These are phyloP conservation scores for Oxygymnocypris stewartii DNA, from an alignment of 2,113 vertebrate species.

Conservation along the genomic window DNA sequence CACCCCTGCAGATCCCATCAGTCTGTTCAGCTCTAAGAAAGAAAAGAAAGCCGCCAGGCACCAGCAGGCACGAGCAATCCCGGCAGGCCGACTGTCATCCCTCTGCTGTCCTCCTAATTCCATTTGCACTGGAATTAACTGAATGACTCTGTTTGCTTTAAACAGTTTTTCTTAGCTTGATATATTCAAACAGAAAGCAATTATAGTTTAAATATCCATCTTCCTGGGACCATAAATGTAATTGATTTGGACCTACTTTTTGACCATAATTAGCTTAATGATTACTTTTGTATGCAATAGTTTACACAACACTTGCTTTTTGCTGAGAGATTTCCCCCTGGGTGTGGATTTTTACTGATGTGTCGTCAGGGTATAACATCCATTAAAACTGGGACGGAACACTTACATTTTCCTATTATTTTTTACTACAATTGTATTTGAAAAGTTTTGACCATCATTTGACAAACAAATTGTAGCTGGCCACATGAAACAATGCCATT, in stretches of 20 bases:
- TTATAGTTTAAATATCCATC: slow-evolving; percentile 30
- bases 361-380: not conserved
- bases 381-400: not conserved
- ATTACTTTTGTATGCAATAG: not conserved
- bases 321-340: not conserved
- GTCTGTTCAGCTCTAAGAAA: slow-evolving; percentile 24
- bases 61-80: slow-evolving; percentile 16
- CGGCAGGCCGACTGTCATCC: slow-evolving; percentile 15
- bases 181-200: slow-evolving; percentile 30
- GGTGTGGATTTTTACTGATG: slow-evolving; percentile 9
- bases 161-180: not conserved
- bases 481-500: not conserved
- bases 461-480: not conserved
- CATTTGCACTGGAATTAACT: not conserved
- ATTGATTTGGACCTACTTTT: slow-evolving; percentile 23
- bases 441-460: not conserved
- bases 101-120: slow-evolving; percentile 18
- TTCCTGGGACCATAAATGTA: slow-evolving; percentile 26
- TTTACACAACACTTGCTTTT: not conserved
- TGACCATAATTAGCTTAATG: slow-evolving; percentile 12
- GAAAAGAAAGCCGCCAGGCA: slow-evolving; percentile 22
- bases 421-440: not conserved
- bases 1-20: slow-evolving; percentile 40
- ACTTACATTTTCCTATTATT: not conserved
- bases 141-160: not conserved